A percentile compares a stretch with the other conserved stretches of the same genome.
These are phyloP conservation scores for Astropecten irregularis DNA, from an alignment of 53 echinoderm and acorn worm genomes.

Conservation along the genomic window DNA sequence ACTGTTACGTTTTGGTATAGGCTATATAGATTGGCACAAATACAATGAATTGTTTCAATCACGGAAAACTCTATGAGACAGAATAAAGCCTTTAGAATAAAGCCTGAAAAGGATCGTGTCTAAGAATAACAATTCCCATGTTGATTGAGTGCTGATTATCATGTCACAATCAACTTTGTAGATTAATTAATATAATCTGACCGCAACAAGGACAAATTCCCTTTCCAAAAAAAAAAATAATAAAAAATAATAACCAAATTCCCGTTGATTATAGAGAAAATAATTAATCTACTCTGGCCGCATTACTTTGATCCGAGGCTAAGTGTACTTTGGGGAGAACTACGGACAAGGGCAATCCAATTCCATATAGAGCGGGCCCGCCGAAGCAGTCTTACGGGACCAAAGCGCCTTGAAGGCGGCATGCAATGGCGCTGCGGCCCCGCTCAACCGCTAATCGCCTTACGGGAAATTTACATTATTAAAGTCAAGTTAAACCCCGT, in stretches of 20 bases:
- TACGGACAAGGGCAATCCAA: not conserved
- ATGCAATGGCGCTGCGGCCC: not conserved
- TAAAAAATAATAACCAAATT: not conserved
- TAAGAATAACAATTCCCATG: no score
- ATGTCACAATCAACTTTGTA: no score
- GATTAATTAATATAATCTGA: no score
- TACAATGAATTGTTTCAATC: no score
- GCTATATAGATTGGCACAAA: no score
- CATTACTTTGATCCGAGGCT: constrained; percentile 6
- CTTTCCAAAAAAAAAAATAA: no score
- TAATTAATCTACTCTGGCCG: constrained; percentile 42
- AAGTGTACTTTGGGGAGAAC: constrained; percentile 2
- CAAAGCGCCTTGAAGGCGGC: constrained; percentile 8
- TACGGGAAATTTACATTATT: constrained; percentile 55
- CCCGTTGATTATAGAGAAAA: not conserved
- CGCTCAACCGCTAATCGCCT: constrained; percentile 25
- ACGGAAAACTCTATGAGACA: no score
- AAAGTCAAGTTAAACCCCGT: constrained; percentile 55
- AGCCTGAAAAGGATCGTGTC: no score
- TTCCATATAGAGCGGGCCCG: not conserved
- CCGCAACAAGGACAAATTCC: not conserved
- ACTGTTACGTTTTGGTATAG: no score
- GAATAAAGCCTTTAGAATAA: no score
- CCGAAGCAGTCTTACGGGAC: constrained; percentile 22
- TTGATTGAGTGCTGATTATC: no score